Evolutionary conservation across 2,113 vertebrate species (phyloP).

Genomic region (Podiceps cristatus): DNA sequence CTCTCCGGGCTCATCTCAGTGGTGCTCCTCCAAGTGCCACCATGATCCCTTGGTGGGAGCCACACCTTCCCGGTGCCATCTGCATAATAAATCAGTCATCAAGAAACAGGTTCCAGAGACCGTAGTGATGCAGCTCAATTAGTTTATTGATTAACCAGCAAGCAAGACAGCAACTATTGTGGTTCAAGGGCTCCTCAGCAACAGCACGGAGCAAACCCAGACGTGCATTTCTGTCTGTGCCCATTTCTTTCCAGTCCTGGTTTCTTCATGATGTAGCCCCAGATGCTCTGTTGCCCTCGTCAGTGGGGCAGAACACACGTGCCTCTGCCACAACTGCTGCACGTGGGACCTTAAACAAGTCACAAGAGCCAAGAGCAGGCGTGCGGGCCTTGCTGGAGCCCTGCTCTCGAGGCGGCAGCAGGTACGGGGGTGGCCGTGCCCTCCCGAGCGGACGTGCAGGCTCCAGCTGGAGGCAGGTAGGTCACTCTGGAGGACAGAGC

Average conservation of each 20-base stretch:
- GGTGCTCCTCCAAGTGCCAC: not conserved
- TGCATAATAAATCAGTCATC: not conserved
- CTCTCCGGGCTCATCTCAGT: not conserved
- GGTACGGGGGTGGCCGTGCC: not conserved
- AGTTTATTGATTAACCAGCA: not conserved
- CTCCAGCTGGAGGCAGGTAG: not conserved
- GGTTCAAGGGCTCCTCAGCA: not conserved
- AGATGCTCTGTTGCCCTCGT: not conserved
- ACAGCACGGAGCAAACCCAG: not conserved
- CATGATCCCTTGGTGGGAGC: not conserved
- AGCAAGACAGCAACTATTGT: not conserved
- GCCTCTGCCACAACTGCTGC: not conserved
- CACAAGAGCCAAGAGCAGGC: not conserved
- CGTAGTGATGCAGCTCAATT: not conserved
- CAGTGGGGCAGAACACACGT: not conserved
- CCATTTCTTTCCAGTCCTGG: not conserved
- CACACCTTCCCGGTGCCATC: not conserved
- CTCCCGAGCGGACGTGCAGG: not conserved
- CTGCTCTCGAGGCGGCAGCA: not conserved
- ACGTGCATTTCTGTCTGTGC: not conserved
- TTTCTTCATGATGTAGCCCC: not conserved
- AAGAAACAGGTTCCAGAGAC: not conserved
- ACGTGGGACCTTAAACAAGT: fast-evolving
- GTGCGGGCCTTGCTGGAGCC: not conserved
- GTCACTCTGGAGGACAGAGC: not conserved